Evolutionary conservation across 2,113 vertebrate genomes (phyloP), one percentile per base, ranked within the genome.

Genomic region (Henicopernis longicauda): DNA sequence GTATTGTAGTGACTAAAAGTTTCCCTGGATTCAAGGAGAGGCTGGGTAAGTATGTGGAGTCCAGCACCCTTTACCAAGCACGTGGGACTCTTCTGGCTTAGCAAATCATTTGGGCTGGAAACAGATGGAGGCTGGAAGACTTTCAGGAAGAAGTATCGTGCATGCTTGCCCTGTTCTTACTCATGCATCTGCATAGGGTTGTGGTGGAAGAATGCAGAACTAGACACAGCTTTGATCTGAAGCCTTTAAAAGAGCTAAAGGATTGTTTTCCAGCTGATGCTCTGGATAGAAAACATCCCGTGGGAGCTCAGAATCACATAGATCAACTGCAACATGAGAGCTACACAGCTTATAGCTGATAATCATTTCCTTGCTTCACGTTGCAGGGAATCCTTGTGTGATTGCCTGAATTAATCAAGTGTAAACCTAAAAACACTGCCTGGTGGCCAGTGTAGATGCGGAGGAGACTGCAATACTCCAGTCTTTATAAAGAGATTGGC

Each of bases 391-490:
- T 58, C n/a, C 42, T 26, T 49, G 65, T 7, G 0, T 4, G 47
- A 38, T 29, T 70, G 34, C 34, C 49, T 70, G 47, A 50, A 27
- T 27, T 70, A 26, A 20, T 20, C 47, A 14, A 70, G 47, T 8
- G 13, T 4, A 21, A 36, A 36, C 34, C 34, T 21, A 29, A 70
- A 50, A 20, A 25, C 47, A 5, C 34, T 36, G 67, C 67, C 65
- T 26, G 42, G 34, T 10, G 27, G 52, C 42, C 10, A 1, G 22
- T 6, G n/a, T 32, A 14, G n/a, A 3, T 16, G 16, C 1, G 2
- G n/a, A 70, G n/a, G 17, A 40, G n/a, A 27, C n/a, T 6, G 29
- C 6, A 23, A 6, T 6, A 6, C 31, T 32, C 10, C 29, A 55
- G 54, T 31, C 52, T 31, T 18, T 31, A 5, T n/a, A 27, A 22